Evolutionary conservation across 2,888 invertebrate genomes (phyloP), one percentile per base, ranked within the genome.

Genomic region (Cerceris rybyensis): DNA sequence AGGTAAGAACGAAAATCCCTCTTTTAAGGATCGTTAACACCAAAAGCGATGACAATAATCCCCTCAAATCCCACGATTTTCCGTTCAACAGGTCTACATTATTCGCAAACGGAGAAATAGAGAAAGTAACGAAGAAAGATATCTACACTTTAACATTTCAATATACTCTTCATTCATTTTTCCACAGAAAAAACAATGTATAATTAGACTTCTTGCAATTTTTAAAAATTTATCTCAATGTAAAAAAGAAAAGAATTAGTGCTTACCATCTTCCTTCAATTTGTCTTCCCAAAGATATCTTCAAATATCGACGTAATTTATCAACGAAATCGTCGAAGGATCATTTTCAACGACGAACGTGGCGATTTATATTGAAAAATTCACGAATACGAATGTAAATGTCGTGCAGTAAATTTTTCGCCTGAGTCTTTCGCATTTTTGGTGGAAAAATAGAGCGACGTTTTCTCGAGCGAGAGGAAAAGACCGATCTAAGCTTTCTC

Each of bases 41-140:
- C 55, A 7, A 57, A 57, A 7, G 28, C 13, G 28, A 17, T 57
- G 9, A 9, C 55, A 39, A 39, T 57, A 57, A 57, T 57, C 55
- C 13, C 13, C 17, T 7, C n/a, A 70, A 70, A 55, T 63, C 61
- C 55, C 11, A 46, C 46, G 16, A 57, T 63, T 63, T 63, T 14
- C 14, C 58, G 58, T 58, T 52, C 70, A 71, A 65, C 64, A 71
- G 65, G 65, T 65, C n/a, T 17, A 50, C 42, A 11, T 57, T 49
- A 17, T 8, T 58, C 58, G 28, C 6, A 6, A 7, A 42, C n/a
- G n/a, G 11, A 13, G n/a, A 50, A 50, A 50, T 7, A 50, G 11
- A 50, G 50, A 5, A n/a, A 46, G 28, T 2, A 28, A 28, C 28
- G 28, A 46, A 8, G 46, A 46, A 11, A 46, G 46, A 46, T 11